phyloP scores from a whole-genome alignment of 2,113 vertebrate species.

The Manacus vitellinus region DNA sequence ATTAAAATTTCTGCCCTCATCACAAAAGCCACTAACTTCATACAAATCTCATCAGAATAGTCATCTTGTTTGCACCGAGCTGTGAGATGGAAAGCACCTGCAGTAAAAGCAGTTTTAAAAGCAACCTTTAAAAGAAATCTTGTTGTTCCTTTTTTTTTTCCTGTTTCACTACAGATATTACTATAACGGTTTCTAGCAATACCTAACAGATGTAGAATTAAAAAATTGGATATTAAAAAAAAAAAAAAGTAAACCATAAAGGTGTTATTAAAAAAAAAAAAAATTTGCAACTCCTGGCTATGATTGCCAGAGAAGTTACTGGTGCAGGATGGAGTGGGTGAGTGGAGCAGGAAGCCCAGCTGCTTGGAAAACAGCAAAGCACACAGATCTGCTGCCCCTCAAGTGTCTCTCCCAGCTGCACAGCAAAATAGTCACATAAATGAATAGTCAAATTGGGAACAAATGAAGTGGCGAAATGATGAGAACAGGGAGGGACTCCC shows the following conservation, averaged over 20 bases:
- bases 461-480: background rate
- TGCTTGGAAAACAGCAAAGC: background rate
- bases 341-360: background rate
- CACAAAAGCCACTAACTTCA: background rate
- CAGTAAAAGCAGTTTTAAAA: conserved; percentile 2
- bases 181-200: background rate
- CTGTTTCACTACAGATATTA: background rate
- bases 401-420: background rate
- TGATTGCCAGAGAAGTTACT: background rate
- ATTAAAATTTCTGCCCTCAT: conserved; percentile 27
- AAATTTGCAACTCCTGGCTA: background rate
- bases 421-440: background rate
- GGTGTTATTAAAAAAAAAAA: background rate
- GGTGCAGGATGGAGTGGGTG: background rate
- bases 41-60: background rate
- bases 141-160: background rate
- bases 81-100: conserved; percentile 4
- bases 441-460: background rate
- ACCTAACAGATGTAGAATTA: background rate
- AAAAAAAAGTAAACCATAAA: background rate
- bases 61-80: background rate
- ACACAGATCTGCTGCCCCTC: background rate
- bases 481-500: background rate
- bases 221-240: background rate
- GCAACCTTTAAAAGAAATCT: conserved; percentile 3